Base-by-base conservation (phyloP, 2,797 vertebrate genomes). In the Sus cebifrons region DNA sequence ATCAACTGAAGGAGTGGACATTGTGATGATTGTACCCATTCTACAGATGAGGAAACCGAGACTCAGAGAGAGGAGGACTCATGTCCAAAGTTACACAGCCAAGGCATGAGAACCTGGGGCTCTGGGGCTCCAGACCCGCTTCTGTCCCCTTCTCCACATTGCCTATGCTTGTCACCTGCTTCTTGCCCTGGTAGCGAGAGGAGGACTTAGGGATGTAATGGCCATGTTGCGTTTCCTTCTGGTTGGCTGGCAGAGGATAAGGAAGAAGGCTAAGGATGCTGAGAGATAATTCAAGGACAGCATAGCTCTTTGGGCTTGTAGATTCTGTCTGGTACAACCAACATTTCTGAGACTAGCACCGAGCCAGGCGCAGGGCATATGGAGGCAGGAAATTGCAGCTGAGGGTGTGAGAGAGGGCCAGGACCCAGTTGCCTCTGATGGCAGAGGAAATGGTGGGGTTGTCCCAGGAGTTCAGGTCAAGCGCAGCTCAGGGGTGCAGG, bases 381-480 rank as follows among this genome's bases (percentile, higher is more conserved):
- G 0, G 11, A 77, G 64, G 52, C 82, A 75, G 32, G 64, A 23
- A 18, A 25, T 1, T 44, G 27, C 1, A 1, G 18, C 56, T 4
- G 4, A 54, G 49, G 0, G 2, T 3, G 4, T 4, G 65, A 36
- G 65, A 17, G 17, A 29, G 20, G 18, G 2, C 0, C 1, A 44
- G 71, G 58, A 27, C 58, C 4, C 2, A 0, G 62, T 3, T 11
- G 79, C 17, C 64, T 75, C 71, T 29, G 88, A 64, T 0, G 1
- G 27, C 15, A 1, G 2, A 25, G 36, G 79, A 20, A 18, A 44
- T 3, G 77, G 27, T 6, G 17, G 60, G 23, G 1, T 2, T 52
- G n/a, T 58, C 18, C 14, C 12, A 0, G 15, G 56, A 40, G 25
- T 8, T 29, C 54, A 16, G 32, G 4, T 32, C 6, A 2, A 36